These are phyloP conservation scores for Oreotragus oreotragus DNA, from an alignment of 2,113 vertebrate species.

Conservation along the genomic window DNA sequence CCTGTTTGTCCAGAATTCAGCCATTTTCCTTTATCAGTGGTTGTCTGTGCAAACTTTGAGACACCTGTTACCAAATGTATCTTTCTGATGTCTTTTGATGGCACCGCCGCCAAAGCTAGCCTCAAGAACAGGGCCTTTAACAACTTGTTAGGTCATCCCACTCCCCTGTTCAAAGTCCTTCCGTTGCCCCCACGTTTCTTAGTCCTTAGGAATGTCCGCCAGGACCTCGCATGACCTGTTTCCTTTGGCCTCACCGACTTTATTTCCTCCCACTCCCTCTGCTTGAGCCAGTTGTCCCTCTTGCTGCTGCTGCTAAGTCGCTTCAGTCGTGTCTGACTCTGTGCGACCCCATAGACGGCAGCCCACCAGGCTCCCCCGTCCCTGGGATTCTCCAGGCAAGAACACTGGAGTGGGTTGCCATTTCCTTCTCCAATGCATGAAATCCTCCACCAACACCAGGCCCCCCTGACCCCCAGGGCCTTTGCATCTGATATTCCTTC, in stretches of 20 bases:
- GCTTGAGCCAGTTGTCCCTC: neutral
- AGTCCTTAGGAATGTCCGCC: neutral
- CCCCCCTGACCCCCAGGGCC: neutral
- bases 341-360: too few species aligned
- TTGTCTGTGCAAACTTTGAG: conserved; percentile 36
- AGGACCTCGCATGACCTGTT: neutral
- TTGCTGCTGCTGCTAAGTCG: too few species aligned
- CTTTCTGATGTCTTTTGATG: neutral
- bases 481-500: neutral
- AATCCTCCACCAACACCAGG: neutral
- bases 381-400: too few species aligned
- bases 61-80: conserved; percentile 37
- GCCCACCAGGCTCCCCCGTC: too few species aligned
- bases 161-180: neutral
- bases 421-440: too few species aligned
- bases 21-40: neutral
- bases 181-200: neutral
- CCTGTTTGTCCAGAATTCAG: neutral
- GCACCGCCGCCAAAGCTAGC: neutral
- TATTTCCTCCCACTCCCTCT: neutral
- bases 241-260: neutral
- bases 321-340: too few species aligned
- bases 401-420: too few species aligned
- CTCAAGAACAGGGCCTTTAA: neutral
- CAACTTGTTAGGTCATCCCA: neutral